Conservation (phyloP, 2,113 vertebrate genomes). For the Oncorhynchus nerka region DNA sequence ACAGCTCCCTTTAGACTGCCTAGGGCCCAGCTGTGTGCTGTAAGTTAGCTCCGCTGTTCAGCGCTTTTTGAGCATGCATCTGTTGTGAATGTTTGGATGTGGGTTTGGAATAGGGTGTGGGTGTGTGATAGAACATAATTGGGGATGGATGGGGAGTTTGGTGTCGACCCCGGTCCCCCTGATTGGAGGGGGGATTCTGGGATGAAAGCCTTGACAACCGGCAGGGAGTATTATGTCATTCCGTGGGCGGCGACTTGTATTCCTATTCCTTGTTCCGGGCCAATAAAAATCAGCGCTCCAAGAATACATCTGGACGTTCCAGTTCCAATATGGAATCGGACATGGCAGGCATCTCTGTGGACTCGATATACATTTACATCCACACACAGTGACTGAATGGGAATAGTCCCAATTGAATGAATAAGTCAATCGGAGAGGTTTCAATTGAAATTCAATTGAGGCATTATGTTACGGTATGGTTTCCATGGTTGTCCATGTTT, state of each 20-base stretch:
- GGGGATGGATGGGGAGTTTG: neutral
- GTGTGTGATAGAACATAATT: slow-evolving; percentile 21
- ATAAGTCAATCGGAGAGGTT: slow-evolving; percentile 11
- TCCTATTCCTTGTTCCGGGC: slow-evolving; percentile 39
- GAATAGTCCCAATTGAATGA: slow-evolving; percentile 30
- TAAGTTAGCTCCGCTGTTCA: slow-evolving; percentile 26
- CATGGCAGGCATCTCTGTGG: slow-evolving; percentile 14
- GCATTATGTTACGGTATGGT: neutral
- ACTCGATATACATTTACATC: neutral
- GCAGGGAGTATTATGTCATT: slow-evolving; percentile 68
- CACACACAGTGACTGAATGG: slow-evolving; percentile 45
- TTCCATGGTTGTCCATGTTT: neutral
- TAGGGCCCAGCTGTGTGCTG: slow-evolving; percentile 39
- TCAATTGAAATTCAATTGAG: neutral
- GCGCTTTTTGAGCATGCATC: slow-evolving; percentile 16
- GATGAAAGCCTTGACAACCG: slow-evolving; percentile 59
- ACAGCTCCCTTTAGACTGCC: too few relatives aligned
- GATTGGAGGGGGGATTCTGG: slow-evolving; percentile 21
- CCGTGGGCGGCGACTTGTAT: slow-evolving; percentile 47
- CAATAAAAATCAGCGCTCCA: slow-evolving; percentile 37
- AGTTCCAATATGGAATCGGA: slow-evolving; percentile 50
- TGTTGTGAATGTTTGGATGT: neutral
- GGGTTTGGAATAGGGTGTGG: slow-evolving; percentile 18
- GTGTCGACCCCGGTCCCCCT: too few relatives aligned
- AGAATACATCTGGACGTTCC: slow-evolving; percentile 67